These are phyloP conservation scores for Holcopasites calliopsidis DNA, from an alignment of 1,140 invertebrate genomes.

Conservation along the genomic window DNA sequence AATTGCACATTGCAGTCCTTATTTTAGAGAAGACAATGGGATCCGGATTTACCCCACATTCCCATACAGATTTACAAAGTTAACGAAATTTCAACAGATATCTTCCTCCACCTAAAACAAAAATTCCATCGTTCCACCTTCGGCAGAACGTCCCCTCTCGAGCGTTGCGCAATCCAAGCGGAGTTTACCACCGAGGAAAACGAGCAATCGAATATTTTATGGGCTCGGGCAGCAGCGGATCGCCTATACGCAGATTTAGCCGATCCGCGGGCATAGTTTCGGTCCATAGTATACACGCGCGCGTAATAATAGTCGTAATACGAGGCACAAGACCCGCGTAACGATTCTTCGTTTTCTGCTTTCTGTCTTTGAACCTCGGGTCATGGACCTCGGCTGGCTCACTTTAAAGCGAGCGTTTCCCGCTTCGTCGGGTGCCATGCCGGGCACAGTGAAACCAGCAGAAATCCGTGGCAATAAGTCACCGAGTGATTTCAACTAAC, in stretches of 20 bases:
- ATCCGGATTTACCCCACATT: no score
- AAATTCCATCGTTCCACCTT: background rate
- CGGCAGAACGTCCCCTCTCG: background rate
- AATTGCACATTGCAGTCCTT: no score
- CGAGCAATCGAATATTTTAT: conserved; percentile 15
- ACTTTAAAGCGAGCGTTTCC: conserved; percentile 50
- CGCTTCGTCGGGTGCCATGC: conserved; percentile 10
- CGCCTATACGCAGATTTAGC: conserved; percentile 34
- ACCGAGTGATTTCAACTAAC: conserved; percentile 25
- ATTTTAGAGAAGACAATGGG: no score
- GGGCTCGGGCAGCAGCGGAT: background rate
- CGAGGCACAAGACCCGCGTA: conserved; percentile 54
- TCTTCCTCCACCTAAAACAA: background rate
- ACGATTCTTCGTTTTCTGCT: conserved; percentile 50
- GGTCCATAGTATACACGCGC: conserved; percentile 36
- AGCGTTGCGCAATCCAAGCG: conserved; percentile 15
- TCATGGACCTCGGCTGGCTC: conserved; percentile 57
- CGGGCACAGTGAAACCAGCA: conserved; percentile 12
- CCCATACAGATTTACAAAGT: no score
- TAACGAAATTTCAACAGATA: no score
- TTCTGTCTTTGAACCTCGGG: conserved; percentile 50
- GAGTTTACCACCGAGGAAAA: conserved; percentile 1
- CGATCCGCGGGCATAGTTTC: conserved; percentile 39
- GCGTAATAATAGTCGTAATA: conserved; percentile 64
- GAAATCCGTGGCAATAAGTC: conserved; percentile 54